Evolutionary conservation across 2,113 vertebrate genomes (phyloP).

Genomic region (Hylia prasina): DNA sequence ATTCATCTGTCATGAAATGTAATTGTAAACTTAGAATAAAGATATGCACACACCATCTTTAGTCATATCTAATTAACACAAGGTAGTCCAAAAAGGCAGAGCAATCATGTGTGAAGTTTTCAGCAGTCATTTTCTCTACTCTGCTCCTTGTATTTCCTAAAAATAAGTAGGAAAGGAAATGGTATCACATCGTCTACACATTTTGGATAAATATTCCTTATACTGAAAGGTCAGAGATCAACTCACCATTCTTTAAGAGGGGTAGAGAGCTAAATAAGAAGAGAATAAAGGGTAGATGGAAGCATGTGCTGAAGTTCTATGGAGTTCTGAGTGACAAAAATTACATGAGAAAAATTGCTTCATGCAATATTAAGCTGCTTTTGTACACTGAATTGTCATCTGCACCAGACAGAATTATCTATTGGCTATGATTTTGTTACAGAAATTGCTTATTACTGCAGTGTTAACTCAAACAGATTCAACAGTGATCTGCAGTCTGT

Average conservation of each 20-base stretch:
- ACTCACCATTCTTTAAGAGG: background rate
- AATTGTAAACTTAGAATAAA: background rate
- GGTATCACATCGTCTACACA: background rate
- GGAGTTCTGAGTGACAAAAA: background rate
- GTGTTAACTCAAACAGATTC: background rate
- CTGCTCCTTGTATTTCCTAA: background rate
- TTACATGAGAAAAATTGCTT: background rate
- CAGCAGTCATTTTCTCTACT: background rate
- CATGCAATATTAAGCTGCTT: slow-evolving; percentile 3
- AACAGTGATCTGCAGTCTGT: background rate
- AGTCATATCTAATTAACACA: background rate
- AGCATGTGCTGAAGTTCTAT: background rate
- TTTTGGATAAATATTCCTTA: background rate
- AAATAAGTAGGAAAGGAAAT: background rate
- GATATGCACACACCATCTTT: background rate
- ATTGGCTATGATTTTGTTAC: background rate
- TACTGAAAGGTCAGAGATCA: background rate
- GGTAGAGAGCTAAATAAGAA: background rate
- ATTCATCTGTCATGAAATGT: background rate
- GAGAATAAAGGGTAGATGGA: background rate
- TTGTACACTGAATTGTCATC: background rate
- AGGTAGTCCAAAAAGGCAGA: background rate
- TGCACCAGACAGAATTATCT: background rate
- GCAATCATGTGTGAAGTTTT: background rate
- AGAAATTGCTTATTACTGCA: background rate